phyloP scores from a whole-genome alignment of 2,113 vertebrate genomes.

The Leptodactylus fuscus region DNA sequence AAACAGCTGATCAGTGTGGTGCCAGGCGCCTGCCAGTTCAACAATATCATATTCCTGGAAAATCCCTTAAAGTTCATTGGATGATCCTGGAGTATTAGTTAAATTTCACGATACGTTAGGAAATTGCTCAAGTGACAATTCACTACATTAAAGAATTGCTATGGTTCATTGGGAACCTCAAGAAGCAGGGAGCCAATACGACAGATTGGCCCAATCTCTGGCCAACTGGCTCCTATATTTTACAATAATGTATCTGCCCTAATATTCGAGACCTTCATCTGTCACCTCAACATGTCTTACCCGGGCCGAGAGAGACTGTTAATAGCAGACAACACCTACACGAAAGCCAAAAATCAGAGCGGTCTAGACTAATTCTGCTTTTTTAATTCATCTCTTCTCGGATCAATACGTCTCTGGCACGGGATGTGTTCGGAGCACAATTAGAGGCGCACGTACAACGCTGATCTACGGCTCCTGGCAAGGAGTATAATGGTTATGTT shows the following conservation, averaged over 20 bases:
- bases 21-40: too few species aligned
- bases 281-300: not conserved
- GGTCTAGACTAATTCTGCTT: not conserved
- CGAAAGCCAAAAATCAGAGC: not conserved
- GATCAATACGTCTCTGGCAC: slow-evolving; percentile 22
- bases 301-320: not conserved
- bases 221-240: not conserved
- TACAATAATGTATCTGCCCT: not conserved
- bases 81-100: too few species aligned
- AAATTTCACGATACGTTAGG: too few species aligned
- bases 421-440: not conserved
- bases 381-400: not conserved
- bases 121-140: too few species aligned
- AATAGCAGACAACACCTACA: not conserved
- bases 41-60: too few species aligned
- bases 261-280: not conserved
- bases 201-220: too few species aligned
- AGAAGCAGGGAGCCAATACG: too few species aligned
- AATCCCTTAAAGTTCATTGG: too few species aligned
- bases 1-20: too few species aligned
- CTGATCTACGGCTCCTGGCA: not conserved
- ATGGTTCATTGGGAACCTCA: too few species aligned
- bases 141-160: too few species aligned
- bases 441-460: not conserved
- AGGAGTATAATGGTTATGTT: not conserved